Percentiles rank a stretch among this genome's conserved stretches.
These are phyloP conservation scores for Epirrhoe alternata DNA, from an alignment of 2,888 invertebrate species.

Conservation along the genomic window DNA sequence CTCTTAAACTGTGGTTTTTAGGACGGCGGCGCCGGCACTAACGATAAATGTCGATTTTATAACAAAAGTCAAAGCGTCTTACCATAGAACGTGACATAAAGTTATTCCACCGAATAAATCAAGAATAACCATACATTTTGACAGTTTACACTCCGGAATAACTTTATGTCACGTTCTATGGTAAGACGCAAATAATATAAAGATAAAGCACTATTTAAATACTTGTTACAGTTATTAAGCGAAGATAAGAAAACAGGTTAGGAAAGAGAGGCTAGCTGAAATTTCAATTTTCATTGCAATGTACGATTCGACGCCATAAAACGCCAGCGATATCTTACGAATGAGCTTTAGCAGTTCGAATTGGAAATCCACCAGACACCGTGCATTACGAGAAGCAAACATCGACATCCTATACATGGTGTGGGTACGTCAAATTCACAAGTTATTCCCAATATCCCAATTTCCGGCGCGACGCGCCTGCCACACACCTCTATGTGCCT, in stretches of 20 bases:
- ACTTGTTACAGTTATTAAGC: too few species aligned
- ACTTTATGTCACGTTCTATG: too few species aligned
- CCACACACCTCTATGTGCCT: conserved; percentile 44
- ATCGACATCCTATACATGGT: conserved; percentile 42
- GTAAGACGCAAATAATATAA: too few species aligned
- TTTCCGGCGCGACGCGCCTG: conserved; percentile 55
- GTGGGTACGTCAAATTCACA: conserved; percentile 57
- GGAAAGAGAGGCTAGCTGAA: not conserved
- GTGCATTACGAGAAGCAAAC: conserved; percentile 19
- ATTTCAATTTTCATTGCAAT: not conserved
- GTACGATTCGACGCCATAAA: not conserved
- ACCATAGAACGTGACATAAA: too few species aligned
- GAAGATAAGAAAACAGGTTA: not conserved
- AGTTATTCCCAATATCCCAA: conserved; percentile 69
- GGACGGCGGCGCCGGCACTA: not conserved
- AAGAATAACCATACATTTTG: too few species aligned
- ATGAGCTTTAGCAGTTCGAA: not conserved
- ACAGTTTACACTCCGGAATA: too few species aligned
- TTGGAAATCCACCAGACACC: conserved; percentile 17
- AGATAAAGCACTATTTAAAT: too few species aligned
- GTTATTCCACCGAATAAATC: too few species aligned
- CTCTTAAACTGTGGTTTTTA: conserved; percentile 7
- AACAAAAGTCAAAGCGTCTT: not conserved
- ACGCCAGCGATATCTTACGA: not conserved
- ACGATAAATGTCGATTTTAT: conserved; percentile 3